A percentile compares a stretch with the other conserved stretches of the same genome.
Conservation (phyloP, 1,140 invertebrate species). For the Rhyzopertha dominica region DNA sequence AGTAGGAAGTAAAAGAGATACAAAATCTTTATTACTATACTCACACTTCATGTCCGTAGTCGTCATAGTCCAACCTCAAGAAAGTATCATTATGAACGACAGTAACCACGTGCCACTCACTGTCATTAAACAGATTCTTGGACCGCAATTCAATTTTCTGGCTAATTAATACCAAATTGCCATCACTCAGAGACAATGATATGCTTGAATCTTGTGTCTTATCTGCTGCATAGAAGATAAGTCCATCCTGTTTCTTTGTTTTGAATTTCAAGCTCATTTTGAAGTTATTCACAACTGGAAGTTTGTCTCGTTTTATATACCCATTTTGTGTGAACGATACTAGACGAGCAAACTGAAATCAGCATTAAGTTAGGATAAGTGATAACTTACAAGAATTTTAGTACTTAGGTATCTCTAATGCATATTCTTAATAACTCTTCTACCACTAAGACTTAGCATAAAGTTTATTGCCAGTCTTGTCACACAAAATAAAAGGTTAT, state of each 20-base stretch:
- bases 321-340: conserved; percentile 61
- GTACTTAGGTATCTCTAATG: no score
- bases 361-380: conserved; percentile 2
- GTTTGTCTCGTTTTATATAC: conserved; percentile 58
- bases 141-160: conserved; percentile 58
- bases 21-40: conserved; percentile 14
- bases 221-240: conserved; percentile 72
- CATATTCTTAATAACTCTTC: no score
- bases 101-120: conserved; percentile 88
- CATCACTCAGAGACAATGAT: conserved; percentile 63
- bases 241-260: conserved; percentile 67
- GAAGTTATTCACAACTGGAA: conserved; percentile 54
- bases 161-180: conserved; percentile 65
- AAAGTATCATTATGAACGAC: conserved; percentile 63
- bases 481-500: no score
- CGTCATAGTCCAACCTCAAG: conserved; percentile 78
- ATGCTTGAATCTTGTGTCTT: conserved; percentile 58
- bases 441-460: no score
- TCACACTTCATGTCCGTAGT: conserved; percentile 64
- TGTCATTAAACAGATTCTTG: conserved; percentile 73
- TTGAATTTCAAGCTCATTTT: conserved; percentile 88
- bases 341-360: conserved; percentile 44
- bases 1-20: conserved; percentile 11
- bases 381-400: no score
- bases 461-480: no score